Percentiles rank a stretch among this genome's conserved stretches.
phyloP scores from a whole-genome alignment of 1,140 invertebrate species.

The Oedothorax gibbosus region DNA sequence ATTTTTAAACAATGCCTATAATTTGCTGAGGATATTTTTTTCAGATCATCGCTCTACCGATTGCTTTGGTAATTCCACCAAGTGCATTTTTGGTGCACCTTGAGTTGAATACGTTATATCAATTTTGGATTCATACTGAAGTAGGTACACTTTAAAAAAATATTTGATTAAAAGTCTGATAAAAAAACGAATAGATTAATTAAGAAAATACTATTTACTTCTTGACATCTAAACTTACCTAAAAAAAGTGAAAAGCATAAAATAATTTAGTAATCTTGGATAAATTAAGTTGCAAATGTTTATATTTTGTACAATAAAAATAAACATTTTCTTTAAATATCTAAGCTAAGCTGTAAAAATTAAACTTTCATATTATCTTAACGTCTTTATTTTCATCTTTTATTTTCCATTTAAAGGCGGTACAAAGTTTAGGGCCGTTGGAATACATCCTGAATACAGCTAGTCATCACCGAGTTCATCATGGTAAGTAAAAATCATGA shows the following conservation, averaged over 20 bases:
- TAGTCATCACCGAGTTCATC: constrained; percentile 89
- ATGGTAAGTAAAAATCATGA: constrained; percentile 66
- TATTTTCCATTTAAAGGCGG: constrained; percentile 64
- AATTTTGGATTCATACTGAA: constrained; percentile 93
- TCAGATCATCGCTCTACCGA: constrained; percentile 86
- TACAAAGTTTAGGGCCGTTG: constrained; percentile 81
- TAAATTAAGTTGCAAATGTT: too few species aligned
- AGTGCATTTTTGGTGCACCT: constrained; percentile 84
- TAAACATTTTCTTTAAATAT: neutral
- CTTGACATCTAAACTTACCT: too few species aligned
- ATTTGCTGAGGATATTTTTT: constrained; percentile 75
- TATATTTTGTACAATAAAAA: too few species aligned
- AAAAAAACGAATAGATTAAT: too few species aligned
- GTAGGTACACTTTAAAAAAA: constrained; percentile 66
- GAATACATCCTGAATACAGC: constrained; percentile 90
- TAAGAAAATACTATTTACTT: too few species aligned
- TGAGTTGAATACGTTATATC: constrained; percentile 88
- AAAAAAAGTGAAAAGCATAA: too few species aligned
- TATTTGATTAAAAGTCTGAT: too few species aligned
- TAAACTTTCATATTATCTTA: neutral
- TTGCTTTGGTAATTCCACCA: constrained; percentile 84
- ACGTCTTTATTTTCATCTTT: neutral
- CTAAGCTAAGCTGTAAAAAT: neutral
- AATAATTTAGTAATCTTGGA: too few species aligned
- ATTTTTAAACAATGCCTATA: constrained; percentile 64